A percentile compares a stretch with the other conserved stretches of the same genome.
phyloP scores from a whole-genome alignment of 2,113 vertebrate genomes.

The Oriolus oriolus region DNA sequence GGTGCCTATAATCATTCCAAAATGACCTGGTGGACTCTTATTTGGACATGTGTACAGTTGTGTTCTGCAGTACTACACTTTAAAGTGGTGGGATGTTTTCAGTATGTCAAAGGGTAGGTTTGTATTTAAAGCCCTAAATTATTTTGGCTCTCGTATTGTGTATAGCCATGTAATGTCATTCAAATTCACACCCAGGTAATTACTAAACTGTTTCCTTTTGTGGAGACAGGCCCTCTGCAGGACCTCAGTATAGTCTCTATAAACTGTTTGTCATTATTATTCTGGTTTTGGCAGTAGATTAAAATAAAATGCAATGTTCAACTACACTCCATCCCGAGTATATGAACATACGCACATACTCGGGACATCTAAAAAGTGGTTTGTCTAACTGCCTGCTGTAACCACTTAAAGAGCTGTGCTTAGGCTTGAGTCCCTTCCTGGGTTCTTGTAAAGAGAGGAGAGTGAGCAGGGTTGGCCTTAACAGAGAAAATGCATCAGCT shows the following conservation, averaged over 20 bases:
- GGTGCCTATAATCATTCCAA: neutral
- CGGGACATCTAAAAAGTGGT: fast-evolving
- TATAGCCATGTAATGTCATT: neutral
- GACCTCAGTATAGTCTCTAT: neutral
- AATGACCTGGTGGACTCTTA: neutral
- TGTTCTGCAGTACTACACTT: neutral
- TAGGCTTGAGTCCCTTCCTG: neutral
- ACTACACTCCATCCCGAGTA: neutral
- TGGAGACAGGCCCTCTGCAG: neutral
- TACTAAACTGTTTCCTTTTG: neutral
- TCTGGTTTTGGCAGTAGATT: neutral
- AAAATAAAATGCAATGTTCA: neutral
- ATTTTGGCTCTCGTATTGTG: neutral
- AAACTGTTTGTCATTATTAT: neutral
- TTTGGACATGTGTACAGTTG: neutral
- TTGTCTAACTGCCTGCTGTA: neutral
- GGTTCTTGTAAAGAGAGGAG: neutral
- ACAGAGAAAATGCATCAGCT: neutral
- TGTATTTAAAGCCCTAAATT: neutral
- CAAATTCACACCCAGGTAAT: neutral
- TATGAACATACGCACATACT: neutral
- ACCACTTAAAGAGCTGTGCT: neutral
- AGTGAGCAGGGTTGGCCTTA: neutral
- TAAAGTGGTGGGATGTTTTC: neutral
- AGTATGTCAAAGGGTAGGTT: neutral